These are phyloP conservation scores for Mellivora capensis DNA, from an alignment of 2,113 vertebrate genomes.

Conservation along the genomic window DNA sequence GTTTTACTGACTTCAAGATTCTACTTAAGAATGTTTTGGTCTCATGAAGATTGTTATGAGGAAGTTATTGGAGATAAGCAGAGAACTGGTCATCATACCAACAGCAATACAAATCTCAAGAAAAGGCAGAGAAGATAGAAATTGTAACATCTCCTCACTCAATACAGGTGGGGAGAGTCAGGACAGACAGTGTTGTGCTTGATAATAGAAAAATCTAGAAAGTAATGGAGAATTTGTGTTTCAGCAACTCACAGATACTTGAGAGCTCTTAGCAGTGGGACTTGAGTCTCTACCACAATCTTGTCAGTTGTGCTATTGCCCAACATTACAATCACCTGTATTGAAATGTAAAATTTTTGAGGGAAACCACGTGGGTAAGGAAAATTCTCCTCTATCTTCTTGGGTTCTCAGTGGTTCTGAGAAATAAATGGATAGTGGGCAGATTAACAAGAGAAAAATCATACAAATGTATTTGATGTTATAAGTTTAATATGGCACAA, in stretches of 20 bases:
- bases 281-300: not conserved
- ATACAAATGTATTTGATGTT: not conserved
- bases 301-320: not conserved
- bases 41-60: not conserved
- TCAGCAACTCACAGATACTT: not conserved
- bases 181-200: not conserved
- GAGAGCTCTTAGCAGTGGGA: not conserved
- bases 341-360: not conserved
- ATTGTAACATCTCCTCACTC: not conserved
- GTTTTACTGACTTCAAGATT: not conserved
- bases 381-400: not conserved
- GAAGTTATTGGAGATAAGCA: not conserved
- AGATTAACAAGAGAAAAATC: not conserved
- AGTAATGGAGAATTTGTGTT: not conserved
- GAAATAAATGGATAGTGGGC: not conserved
- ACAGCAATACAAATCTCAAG: not conserved
- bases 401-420: not conserved
- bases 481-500: not conserved
- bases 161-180: not conserved
- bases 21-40: not conserved
- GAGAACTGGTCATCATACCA: not conserved
- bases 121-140: not conserved
- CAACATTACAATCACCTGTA: not conserved
- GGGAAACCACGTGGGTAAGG: not conserved
- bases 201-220: not conserved